These are phyloP conservation scores for Eulemur mongoz DNA, from an alignment of 2,797 vertebrate genomes.

Conservation along the genomic window DNA sequence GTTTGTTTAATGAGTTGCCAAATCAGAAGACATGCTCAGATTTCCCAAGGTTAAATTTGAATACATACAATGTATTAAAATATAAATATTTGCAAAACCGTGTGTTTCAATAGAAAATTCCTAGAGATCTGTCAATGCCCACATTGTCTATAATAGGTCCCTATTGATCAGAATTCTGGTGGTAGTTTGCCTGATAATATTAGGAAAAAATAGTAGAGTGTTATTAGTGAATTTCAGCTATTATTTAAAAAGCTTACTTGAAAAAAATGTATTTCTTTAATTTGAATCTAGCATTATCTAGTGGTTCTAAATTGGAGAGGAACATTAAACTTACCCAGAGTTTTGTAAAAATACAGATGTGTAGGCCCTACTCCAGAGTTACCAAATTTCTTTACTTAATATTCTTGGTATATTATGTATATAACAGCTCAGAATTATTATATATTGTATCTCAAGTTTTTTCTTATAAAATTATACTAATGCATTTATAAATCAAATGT, in stretches of 20 bases:
- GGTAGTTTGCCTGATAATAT: background rate
- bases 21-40: background rate
- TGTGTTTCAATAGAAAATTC: background rate
- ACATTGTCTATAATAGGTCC: background rate
- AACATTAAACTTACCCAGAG: background rate
- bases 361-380: background rate
- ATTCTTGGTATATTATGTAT: background rate
- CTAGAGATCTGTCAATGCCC: background rate
- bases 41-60: slow-evolving; percentile 5
- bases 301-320: background rate
- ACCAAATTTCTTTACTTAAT: background rate
- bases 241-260: background rate
- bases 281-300: background rate
- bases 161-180: background rate
- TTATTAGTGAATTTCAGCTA: background rate
- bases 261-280: background rate
- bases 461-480: background rate
- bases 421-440: background rate
- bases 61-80: background rate
- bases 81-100: background rate
- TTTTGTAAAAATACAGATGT: background rate
- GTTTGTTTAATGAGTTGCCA: slow-evolving; percentile 6
- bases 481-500: background rate
- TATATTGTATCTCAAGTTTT: background rate
- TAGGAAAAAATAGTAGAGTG: background rate